Conservation (phyloP, 2,113 vertebrate species). For the Passer montanus region DNA sequence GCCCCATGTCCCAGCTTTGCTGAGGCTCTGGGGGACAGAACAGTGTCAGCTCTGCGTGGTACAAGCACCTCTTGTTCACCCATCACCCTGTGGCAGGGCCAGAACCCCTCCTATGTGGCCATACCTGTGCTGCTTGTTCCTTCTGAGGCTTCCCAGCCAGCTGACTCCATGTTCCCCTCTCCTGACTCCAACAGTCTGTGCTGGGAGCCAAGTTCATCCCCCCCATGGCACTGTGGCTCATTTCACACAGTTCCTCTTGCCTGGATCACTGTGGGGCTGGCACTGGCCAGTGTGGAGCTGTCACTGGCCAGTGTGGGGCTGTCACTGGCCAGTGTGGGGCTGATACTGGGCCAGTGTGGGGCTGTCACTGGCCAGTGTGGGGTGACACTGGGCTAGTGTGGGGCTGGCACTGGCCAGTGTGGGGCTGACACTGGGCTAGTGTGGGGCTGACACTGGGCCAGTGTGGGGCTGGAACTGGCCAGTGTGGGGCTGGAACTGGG, state of each 20-base stretch:
- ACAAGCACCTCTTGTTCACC: background rate
- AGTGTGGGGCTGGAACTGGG: no score
- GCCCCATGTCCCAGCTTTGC: background rate
- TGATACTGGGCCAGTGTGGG: no score
- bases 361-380: no score
- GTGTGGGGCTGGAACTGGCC: no score
- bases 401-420: no score
- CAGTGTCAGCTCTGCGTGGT: background rate
- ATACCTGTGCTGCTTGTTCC: background rate
- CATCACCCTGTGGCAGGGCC: background rate
- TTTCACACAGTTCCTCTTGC: background rate
- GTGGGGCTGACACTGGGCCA: no score
- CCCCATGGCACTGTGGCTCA: background rate
- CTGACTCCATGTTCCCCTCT: background rate
- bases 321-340: no score
- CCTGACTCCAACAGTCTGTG: background rate
- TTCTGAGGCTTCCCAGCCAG: background rate
- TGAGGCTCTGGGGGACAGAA: background rate
- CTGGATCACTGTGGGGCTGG: background rate
- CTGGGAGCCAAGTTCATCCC: background rate
- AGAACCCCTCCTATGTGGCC: background rate
- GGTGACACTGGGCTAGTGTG: no score
- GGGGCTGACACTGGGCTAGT: no score
- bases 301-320: no score
- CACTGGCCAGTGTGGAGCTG: no score